Evolutionary conservation across 1,140 invertebrate genomes (phyloP), one percentile per base, ranked within the genome.

Genomic region (Drosophila subobscura): DNA sequence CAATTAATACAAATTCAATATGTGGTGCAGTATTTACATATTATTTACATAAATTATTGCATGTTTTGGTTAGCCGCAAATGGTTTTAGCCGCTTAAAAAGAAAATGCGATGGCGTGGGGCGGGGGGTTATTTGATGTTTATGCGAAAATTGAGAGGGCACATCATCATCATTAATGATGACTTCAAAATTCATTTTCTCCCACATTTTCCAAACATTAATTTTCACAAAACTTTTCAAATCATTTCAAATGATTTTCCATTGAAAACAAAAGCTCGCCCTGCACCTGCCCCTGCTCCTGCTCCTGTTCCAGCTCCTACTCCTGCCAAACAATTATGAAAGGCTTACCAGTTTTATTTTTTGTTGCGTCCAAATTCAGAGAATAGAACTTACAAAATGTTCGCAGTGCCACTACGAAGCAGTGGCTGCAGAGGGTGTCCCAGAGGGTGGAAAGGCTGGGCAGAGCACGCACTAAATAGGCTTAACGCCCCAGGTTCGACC

Each of bases 1-100:
- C 81, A 86, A 85, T 86, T 85, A 85, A 86, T 81, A 88, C 81
- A 85, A 81, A 85, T 88, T 88, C 76, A 60, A 61, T 74, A 73
- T 63, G 63, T 41, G 40, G 16, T 20, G 47, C 16, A 51, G 64
- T 66, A 40, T 37, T 46, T 41, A 37, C 75, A 61, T 47, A 42
- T 57, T 49, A 47, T 78, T 86, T 83, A 72, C 88, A 86, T 86
- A 86, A 86, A 83, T 86, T 81, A 86, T 86, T 68, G 70, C 71
- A 54, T 72, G 78, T 73, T 83, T 71, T 40, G 81, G 81, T 86
- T 88, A 86, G 78, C 81, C 81, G 45, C 83, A 88, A 81, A 86
- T 85, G 81, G 81, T 85, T 84, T 84, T 81, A 85, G 73, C 70
- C 83, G 80, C 73, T 86, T 80, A 77, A 74, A 79, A 56, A 25